Evolutionary conservation across 2,888 invertebrate species (phyloP), one percentile per base, ranked within the genome.

Genomic region (Acrobeloides nanus): DNA sequence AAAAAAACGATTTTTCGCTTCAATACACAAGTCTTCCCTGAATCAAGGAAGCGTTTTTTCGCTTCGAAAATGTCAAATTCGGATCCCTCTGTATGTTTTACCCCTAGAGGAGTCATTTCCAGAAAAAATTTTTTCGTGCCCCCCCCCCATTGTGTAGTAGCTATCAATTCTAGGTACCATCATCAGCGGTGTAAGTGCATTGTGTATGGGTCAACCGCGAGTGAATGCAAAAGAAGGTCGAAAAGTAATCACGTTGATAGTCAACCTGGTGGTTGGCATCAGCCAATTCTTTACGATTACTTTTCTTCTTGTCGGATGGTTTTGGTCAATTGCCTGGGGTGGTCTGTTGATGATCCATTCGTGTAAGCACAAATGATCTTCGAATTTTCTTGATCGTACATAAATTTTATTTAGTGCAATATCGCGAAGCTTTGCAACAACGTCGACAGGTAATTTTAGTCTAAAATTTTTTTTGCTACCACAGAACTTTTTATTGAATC

Each of bases 251-350:
- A 72, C 89, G 2, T 82, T 90, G 62, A 80, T 89, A 57, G 62
- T 90, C 52, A 86, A 92, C 76, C 76, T 84, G 27, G 78, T 88
- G 60, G 87, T 92, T 48, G 90, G 89, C 0, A 80, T 84, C 46
- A 83, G 87, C 17, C 93, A 93, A 77, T 79, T 88, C 66, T 89
- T 90, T 78, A 90, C 90, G 21, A 86, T 92, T 43, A 81, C 90
- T 44, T 92, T 93, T 79, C 85, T 92, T n/a, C 64, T 73, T 41
- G 74, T 73, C 38, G 73, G 93, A 17, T 93, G 92, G 92, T 90
- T 92, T 62, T 93, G 93, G 93, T 88, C 89, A 52, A 84, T 93
- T 57, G 89, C 89, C 83, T 93, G 93, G 93, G 93, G 92, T 2
- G 84, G 89, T 59, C 86, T 88, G 69, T 86, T 92, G 84, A 77